Conservation (phyloP, 2,797 vertebrate species). For the Poeciliopsis infans region DNA sequence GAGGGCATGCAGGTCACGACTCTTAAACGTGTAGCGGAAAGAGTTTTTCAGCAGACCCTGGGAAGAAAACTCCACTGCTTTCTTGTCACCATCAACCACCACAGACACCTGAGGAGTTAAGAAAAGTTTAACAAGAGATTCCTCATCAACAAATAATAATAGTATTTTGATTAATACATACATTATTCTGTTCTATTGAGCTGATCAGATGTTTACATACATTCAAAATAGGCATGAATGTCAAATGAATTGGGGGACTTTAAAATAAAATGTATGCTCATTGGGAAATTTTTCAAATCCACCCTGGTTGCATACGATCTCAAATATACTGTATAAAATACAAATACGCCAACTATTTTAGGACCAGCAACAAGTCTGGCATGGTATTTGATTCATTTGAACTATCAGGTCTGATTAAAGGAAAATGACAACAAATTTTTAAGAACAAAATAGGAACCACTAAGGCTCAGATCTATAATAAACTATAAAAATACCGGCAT, state of each 20-base stretch:
- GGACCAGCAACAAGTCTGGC: neutral
- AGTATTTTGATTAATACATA: neutral
- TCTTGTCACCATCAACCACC: constrained; percentile 90
- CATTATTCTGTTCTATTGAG: neutral
- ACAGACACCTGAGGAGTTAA: constrained; percentile 84
- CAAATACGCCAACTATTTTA: neutral
- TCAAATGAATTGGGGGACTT: no score
- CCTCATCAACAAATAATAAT: neutral
- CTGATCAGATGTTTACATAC: neutral
- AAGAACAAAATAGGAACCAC: neutral
- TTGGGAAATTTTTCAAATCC: neutral
- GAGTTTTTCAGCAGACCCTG: constrained; percentile 81
- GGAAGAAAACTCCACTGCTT: constrained; percentile 88
- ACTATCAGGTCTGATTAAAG: neutral
- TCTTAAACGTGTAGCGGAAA: constrained; percentile 90
- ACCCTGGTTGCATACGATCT: neutral
- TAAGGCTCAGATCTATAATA: neutral
- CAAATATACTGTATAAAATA: neutral
- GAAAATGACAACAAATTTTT: neutral
- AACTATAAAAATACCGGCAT: neutral
- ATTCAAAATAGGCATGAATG: neutral
- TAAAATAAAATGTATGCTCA: neutral
- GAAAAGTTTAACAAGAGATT: neutral
- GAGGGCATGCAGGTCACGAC: constrained; percentile 89
- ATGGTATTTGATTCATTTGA: neutral